Percentiles rank a stretch among this genome's conserved stretches.
Evolutionary conservation across 2,113 vertebrate genomes (phyloP).

Genomic region (Isurus oxyrinchus): DNA sequence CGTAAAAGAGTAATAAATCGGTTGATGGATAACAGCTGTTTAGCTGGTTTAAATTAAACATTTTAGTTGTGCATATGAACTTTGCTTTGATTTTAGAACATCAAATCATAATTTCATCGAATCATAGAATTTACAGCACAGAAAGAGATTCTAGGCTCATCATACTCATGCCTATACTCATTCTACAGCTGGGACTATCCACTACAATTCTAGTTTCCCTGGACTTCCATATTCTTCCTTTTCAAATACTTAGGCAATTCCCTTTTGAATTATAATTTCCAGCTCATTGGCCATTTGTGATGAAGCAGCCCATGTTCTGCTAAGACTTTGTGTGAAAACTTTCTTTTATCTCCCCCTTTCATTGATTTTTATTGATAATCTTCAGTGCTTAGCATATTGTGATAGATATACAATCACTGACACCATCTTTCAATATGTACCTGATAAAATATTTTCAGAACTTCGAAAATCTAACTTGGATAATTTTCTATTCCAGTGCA

Average conservation of each 20-base stretch:
- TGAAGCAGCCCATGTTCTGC: background rate
- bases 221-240: background rate
- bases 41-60: conserved; percentile 26
- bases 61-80: background rate
- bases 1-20: conserved; percentile 17
- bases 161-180: background rate
- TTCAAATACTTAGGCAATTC: conserved; percentile 5
- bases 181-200: background rate
- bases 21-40: conserved; percentile 10
- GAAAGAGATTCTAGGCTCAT: background rate
- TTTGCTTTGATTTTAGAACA: conserved; percentile 25
- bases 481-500: no score
- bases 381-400: background rate
- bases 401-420: background rate
- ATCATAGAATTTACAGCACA: background rate
- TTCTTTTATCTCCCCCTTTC: background rate
- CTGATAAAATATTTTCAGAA: background rate
- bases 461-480: background rate
- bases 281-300: background rate
- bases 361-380: background rate
- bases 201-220: background rate
- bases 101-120: conserved; percentile 29
- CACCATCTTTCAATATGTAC: background rate
- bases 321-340: background rate
- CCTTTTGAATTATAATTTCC: background rate